Percentiles rank a stretch among this genome's conserved stretches.
phyloP scores from a whole-genome alignment of 2,888 invertebrate species.

The Stenoptilia bipunctidactyla region DNA sequence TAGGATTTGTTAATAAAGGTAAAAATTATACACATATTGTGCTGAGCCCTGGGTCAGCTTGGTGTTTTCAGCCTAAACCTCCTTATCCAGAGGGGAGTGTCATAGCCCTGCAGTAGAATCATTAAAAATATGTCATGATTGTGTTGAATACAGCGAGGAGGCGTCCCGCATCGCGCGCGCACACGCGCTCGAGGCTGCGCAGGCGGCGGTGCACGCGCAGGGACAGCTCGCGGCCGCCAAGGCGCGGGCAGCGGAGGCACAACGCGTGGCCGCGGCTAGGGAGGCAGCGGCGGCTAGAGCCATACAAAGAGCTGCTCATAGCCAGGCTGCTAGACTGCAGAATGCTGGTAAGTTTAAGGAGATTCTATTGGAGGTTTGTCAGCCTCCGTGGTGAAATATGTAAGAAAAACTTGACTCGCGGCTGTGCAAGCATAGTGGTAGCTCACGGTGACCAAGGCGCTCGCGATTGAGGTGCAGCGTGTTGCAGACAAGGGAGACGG shows the following conservation, averaged over 20 bases:
- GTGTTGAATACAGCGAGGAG: slow-evolving; percentile 74
- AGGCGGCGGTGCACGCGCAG: slow-evolving; percentile 76
- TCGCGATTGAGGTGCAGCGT: slow-evolving; percentile 79
- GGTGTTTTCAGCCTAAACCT: too few relatives aligned
- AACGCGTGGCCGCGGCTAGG: slow-evolving; percentile 78
- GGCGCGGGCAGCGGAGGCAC: slow-evolving; percentile 78
- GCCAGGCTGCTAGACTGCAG: slow-evolving; percentile 78
- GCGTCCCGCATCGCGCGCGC: slow-evolving; percentile 77
- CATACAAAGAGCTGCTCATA: slow-evolving; percentile 77
- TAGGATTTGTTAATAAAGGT: too few relatives aligned
- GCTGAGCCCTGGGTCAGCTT: too few relatives aligned
- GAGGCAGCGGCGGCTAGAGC: slow-evolving; percentile 81
- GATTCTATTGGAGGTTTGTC: too few relatives aligned
- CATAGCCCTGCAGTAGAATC: too few relatives aligned
- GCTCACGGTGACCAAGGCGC: slow-evolving; percentile 77
- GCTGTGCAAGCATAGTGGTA: slow-evolving; percentile 78
- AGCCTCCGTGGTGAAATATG: too few relatives aligned
- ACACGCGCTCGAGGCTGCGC: slow-evolving; percentile 76
- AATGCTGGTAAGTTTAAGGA: slow-evolving; percentile 60
- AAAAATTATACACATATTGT: too few relatives aligned
- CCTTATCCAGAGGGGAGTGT: too few relatives aligned
- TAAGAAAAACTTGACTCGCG: too few relatives aligned
- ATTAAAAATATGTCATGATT: too few relatives aligned
- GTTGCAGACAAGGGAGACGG: slow-evolving; percentile 80
- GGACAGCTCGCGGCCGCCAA: slow-evolving; percentile 79